phyloP scores from a whole-genome alignment of 2,797 vertebrate species.

The Mus spretus region DNA sequence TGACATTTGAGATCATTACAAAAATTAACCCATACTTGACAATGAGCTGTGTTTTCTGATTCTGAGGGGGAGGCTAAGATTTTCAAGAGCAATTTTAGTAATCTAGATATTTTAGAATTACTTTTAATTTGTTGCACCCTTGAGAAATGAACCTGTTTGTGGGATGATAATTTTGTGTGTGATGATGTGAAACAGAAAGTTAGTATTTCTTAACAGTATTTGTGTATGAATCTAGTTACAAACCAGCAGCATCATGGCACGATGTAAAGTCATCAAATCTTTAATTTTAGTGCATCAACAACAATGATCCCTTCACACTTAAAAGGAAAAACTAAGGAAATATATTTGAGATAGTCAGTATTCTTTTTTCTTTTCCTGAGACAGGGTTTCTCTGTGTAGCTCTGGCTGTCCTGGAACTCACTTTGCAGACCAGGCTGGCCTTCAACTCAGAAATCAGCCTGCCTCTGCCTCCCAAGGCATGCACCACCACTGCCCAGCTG shows the following conservation, averaged over 20 bases:
- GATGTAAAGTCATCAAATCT: not conserved
- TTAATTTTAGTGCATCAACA: conserved; percentile 31
- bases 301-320: not conserved
- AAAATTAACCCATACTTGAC: not conserved
- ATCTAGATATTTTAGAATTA: not conserved
- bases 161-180: not conserved
- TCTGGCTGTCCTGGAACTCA: too few relatives aligned
- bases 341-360: not conserved
- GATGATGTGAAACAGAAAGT: not conserved
- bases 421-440: too few relatives aligned
- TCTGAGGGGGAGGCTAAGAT: too few relatives aligned
- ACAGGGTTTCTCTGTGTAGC: too few relatives aligned
- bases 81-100: not conserved
- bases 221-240: not conserved
- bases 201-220: not conserved
- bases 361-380: too few relatives aligned
- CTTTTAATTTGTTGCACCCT: not conserved
- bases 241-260: not conserved
- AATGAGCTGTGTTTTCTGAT: not conserved
- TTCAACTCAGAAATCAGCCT: too few relatives aligned
- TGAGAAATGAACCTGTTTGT: not conserved
- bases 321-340: not conserved
- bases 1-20: not conserved
- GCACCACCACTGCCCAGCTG: too few relatives aligned
- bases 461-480: too few relatives aligned